Evolutionary conservation across 2,113 vertebrate species (phyloP), one percentile per base, ranked within the genome.

Genomic region (Ailuropoda melanoleuca): DNA sequence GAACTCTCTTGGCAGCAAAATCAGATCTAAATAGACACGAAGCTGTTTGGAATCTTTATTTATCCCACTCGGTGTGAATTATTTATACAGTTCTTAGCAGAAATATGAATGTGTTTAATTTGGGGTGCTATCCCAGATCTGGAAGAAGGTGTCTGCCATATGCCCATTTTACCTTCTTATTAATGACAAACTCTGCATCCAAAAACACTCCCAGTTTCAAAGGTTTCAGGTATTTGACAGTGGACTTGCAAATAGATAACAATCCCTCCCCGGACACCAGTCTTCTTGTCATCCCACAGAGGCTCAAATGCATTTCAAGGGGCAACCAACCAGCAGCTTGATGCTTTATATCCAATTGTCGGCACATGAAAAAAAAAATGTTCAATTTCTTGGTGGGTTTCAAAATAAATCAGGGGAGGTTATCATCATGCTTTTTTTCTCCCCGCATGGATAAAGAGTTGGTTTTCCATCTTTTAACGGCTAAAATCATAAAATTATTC

Each of bases 71-170:
- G 43, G 8, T 80, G 81, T 93, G 58, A 94, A 96, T 96, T 83
- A 96, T 66, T 94, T 88, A 78, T 78, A 85, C 1, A 74, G 88
- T 85, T 89, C 55, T 93, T 91, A 85, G 66, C 81, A 91, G 91
- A 97, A 95, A 88, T 81, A 90, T 24, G 85, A 82, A 94, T 95
- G 50, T 85, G 48, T 91, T 84, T 97, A 92, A 97, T 88, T 39
- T 86, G 15, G 26, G 68, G 48, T 50, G 46, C 66, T 92, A 12
- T 31, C 81, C 88, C 43, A 97, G 74, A 81, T 84, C 53, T 94
- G 50, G 56, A 85, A 88, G 78, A 88, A 88, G 53, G 1, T 81
- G 26, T 70, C 29, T 64, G 12, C 26, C 84, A 2, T 70, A 17
- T 80, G 53, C 66, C 66, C 70, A 24, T 92, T 93, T 82, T 83